These are phyloP conservation scores for Harmothoe impar DNA, from an alignment of 2,888 invertebrate genomes.

Conservation along the genomic window DNA sequence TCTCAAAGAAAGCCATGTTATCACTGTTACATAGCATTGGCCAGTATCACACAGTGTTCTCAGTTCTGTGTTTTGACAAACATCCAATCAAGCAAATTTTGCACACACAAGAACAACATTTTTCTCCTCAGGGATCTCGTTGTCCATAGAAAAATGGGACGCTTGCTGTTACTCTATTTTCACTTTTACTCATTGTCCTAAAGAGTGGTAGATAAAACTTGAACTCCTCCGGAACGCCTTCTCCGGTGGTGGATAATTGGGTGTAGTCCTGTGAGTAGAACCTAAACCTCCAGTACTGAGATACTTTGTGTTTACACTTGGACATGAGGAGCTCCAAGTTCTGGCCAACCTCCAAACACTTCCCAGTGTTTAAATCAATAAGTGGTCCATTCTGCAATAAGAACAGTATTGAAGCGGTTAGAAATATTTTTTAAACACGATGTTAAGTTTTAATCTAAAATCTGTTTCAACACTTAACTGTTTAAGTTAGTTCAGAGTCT, in stretches of 20 bases:
- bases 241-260: background rate
- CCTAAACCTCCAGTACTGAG: slow-evolving; percentile 6
- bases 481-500: background rate
- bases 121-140: too few relatives aligned
- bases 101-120: too few relatives aligned
- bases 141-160: too few relatives aligned
- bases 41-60: too few relatives aligned
- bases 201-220: background rate
- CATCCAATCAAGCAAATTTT: too few relatives aligned
- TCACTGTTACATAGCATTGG: too few relatives aligned
- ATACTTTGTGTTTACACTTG: background rate
- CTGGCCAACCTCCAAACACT: background rate
- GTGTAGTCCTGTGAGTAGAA: background rate
- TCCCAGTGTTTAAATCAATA: background rate
- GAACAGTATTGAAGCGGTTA: background rate
- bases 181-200: background rate
- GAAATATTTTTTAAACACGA: background rate
- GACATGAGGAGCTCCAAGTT: background rate
- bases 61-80: too few relatives aligned
- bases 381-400: slow-evolving; percentile 40
- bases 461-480: background rate
- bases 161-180: too few relatives aligned
- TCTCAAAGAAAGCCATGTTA: too few relatives aligned
- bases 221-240: background rate
- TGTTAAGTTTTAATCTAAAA: background rate